Evolutionary conservation across 1,140 invertebrate genomes (phyloP).

Genomic region (Drosophila pandora): DNA sequence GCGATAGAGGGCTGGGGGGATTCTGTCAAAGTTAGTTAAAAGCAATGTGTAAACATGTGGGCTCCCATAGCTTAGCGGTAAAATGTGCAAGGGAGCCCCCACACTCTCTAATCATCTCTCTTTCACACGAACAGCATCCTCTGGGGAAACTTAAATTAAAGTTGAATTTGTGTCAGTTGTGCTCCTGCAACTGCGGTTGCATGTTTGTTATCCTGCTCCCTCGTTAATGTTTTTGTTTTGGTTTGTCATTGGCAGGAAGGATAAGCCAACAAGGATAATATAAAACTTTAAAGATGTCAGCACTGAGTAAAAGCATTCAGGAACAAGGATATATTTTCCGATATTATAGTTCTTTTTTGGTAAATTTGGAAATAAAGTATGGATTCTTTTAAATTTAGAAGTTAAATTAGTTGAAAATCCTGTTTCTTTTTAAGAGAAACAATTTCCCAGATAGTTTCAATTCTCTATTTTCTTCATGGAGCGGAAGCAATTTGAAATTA

Average conservation of each 20-base stretch:
- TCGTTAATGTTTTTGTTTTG: not conserved
- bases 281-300: not conserved
- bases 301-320: not conserved
- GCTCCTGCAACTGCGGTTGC: conserved; percentile 31
- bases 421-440: no score
- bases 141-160: conserved; percentile 64
- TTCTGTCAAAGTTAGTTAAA: conserved; percentile 65
- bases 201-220: conserved; percentile 24
- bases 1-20: conserved; percentile 2
- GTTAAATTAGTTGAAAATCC: not conserved
- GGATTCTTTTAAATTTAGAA: not conserved
- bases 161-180: conserved; percentile 74
- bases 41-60: conserved; percentile 59
- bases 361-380: not conserved
- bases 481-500: conserved; percentile 38
- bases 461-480: conserved; percentile 9
- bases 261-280: not conserved
- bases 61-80: conserved; percentile 16
- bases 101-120: not conserved
- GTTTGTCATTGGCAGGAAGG: conserved; percentile 10
- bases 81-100: conserved; percentile 7
- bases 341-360: no score
- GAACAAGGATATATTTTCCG: not conserved
- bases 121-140: conserved; percentile 7
- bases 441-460: no score